Evolutionary conservation across 53 echinoderm and acorn worm genomes (phyloP).

Genomic region (Temnopleurus reevesii): DNA sequence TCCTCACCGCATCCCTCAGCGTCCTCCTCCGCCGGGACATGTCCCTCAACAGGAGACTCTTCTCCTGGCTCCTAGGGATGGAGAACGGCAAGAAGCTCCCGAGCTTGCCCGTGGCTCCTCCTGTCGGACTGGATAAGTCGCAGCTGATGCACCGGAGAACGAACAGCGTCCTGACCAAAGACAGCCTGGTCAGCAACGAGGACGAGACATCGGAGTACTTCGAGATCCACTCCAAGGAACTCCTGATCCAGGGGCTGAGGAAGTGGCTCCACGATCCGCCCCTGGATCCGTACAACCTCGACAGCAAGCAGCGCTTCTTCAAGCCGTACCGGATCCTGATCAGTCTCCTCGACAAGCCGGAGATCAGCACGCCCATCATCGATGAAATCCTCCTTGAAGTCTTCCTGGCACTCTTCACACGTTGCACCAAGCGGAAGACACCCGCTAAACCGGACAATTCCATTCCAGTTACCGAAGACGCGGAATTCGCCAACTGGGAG

Average conservation of each 20-base stretch:
- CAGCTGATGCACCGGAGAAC: slow-evolving; percentile 47
- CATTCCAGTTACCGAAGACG: background rate
- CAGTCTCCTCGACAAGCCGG: slow-evolving; percentile 95
- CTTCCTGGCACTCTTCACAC: slow-evolving; percentile 86
- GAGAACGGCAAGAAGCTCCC: slow-evolving; percentile 29
- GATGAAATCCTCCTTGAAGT: slow-evolving; percentile 96
- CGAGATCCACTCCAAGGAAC: slow-evolving; percentile 76
- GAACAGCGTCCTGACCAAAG: slow-evolving; percentile 67
- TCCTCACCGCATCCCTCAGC: slow-evolving; percentile 83
- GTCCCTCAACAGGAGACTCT: slow-evolving; percentile 93
- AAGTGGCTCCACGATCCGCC: slow-evolving; percentile 78
- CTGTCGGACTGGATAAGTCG: slow-evolving; percentile 5
- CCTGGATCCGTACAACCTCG: slow-evolving; percentile 59
- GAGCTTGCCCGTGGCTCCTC: background rate
- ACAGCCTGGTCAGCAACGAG: slow-evolving; percentile 80
- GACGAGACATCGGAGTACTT: slow-evolving; percentile 79
- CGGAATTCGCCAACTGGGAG: slow-evolving; percentile 52
- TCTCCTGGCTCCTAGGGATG: slow-evolving; percentile 87
- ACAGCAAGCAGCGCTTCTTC: slow-evolving; percentile 71
- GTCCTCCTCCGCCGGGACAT: slow-evolving; percentile 94
- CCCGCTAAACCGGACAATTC: slow-evolving; percentile 33
- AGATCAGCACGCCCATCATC: slow-evolving; percentile 76
- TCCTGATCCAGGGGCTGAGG: slow-evolving; percentile 78
- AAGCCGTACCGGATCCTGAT: slow-evolving; percentile 91
- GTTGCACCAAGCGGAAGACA: slow-evolving; percentile 65